Evolutionary conservation across 2,113 vertebrate genomes (phyloP).

Genomic region (Seriola aureovittata): DNA sequence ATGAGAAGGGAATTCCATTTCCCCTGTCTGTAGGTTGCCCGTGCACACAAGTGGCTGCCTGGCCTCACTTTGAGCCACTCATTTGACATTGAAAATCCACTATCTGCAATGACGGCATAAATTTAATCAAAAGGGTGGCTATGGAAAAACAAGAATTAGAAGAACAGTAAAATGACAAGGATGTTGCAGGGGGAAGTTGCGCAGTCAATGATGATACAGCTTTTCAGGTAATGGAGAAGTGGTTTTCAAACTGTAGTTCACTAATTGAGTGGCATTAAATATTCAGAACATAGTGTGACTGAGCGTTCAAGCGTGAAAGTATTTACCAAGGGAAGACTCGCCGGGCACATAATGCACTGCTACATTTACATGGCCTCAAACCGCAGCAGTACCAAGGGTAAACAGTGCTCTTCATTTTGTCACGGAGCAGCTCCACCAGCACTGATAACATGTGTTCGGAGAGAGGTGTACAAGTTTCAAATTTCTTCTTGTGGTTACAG

Average conservation of each 20-base stretch:
- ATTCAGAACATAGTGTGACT: conserved; percentile 38
- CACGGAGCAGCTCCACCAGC: conserved; percentile 23
- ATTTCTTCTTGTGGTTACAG: conserved; percentile 29
- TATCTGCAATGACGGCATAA: conserved; percentile 42
- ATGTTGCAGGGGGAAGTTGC: not conserved
- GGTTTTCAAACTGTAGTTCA: conserved; percentile 29
- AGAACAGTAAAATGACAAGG: conserved; percentile 13
- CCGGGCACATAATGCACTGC: conserved; percentile 49
- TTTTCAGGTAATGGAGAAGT: conserved; percentile 14
- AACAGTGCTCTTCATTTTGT: conserved; percentile 36
- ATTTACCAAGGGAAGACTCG: conserved; percentile 52
- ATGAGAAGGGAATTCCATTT: conserved; percentile 64
- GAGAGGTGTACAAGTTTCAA: conserved; percentile 21
- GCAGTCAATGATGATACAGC: not conserved
- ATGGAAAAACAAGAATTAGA: conserved; percentile 43
- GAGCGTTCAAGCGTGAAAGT: conserved; percentile 32
- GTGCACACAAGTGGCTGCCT: conserved; percentile 52
- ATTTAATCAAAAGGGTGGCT: conserved; percentile 64
- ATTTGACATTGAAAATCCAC: conserved; percentile 73
- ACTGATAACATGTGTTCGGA: conserved; percentile 18
- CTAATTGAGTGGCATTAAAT: conserved; percentile 54
- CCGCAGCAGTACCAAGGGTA: conserved; percentile 20
- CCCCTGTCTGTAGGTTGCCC: conserved; percentile 53
- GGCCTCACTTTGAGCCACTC: conserved; percentile 64
- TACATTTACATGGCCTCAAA: conserved; percentile 39